Base-by-base conservation (phyloP, 2,797 vertebrate species). In the Sebastes alutus region DNA sequence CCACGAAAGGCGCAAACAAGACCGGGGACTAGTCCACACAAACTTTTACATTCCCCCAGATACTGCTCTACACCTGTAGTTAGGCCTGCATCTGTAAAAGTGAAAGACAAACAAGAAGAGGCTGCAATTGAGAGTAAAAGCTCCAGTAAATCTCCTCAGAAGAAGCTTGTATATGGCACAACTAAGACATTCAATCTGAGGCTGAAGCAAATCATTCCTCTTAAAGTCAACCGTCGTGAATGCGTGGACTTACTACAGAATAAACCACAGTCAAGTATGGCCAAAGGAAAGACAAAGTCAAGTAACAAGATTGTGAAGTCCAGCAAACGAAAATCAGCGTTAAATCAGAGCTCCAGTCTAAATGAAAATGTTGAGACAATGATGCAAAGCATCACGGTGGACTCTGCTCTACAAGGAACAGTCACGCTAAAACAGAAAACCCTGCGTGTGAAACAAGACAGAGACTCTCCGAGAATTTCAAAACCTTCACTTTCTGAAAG, bases 141-240 rank as follows among this genome's bases (percentile, higher is more conserved):
- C 18, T 71, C 77, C 33, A 67, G 75, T 16, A 93, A 90, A 27
- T 81, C 82, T 61, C 84, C 78, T 0, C 93, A 80, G 70, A 96
- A 92, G 64, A 97, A 91, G 72, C 83, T 97, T 6, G 80, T 95
- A 14, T 97, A 95, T 16, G 97, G 97, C 23, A 93, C 97, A 67
- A 99, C 97, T 23, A 97, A 96, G 72, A 97, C 97, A 0, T 93
- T 97, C 73, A 90, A 94, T 70, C 93, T 99, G 20, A 96, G 97
- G 62, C 85, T 97, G 72, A 95, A 97, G 90, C 92, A 92, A 62
- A 92, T 94, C 35, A 95, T 96, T 65, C 92, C 95, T 0, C 81
- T 73, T 10, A 88, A 90, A 69, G 83, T 90, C 38, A 81, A 90
- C 65, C 80, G 73, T 6, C 95, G 93, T 11, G 96, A 98, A 86